Percentiles rank a stretch among this genome's conserved stretches.
phyloP scores from a whole-genome alignment of 2,797 vertebrate species.

The Sciurus vulgaris region DNA sequence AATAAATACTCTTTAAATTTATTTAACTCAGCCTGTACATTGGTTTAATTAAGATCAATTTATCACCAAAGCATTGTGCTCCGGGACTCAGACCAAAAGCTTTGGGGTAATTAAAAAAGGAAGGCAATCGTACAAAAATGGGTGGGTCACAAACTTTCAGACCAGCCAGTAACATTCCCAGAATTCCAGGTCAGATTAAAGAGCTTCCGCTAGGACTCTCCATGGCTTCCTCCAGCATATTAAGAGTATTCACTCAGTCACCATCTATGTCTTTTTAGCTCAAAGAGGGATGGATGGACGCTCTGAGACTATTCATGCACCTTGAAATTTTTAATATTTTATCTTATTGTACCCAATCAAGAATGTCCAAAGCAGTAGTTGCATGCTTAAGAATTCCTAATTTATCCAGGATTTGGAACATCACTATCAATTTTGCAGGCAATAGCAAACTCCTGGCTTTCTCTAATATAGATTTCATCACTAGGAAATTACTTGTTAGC shows the following conservation, averaged over 20 bases:
- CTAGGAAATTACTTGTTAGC: neutral
- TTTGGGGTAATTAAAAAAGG: conserved; percentile 50
- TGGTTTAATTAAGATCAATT: conserved; percentile 72
- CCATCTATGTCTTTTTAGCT: neutral
- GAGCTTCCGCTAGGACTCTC: neutral
- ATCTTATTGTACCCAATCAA: neutral
- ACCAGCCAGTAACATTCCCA: neutral
- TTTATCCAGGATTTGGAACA: neutral
- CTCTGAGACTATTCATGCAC: neutral
- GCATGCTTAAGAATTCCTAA: neutral
- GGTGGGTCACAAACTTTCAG: neutral
- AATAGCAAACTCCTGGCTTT: neutral
- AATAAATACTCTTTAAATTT: conserved; percentile 60
- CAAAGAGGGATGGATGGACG: neutral
- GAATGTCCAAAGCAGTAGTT: neutral
- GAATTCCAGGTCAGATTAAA: neutral
- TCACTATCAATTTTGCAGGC: neutral
- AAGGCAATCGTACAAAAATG: neutral
- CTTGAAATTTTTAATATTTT: neutral
- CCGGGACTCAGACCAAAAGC: conserved; percentile 12
- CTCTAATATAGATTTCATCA: neutral
- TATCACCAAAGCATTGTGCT: conserved; percentile 56
- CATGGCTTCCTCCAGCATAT: neutral
- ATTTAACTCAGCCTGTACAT: conserved; percentile 1
- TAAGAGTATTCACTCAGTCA: neutral